Evolutionary conservation across 92 coral and sea anemone species (phyloP), one percentile per base, ranked within the genome.

Genomic region (Bergia sp.): DNA sequence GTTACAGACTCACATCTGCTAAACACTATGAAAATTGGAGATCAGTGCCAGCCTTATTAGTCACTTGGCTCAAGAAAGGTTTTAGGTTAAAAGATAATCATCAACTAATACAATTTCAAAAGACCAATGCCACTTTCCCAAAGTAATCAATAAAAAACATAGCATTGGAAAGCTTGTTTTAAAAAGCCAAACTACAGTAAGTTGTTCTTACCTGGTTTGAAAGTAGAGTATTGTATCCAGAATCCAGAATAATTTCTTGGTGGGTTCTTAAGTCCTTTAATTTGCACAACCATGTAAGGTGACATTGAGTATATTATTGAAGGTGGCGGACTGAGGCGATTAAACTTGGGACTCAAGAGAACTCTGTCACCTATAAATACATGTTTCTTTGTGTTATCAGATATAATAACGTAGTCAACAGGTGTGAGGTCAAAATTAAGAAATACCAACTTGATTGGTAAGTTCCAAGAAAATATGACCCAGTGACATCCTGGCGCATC

Each of bases 241-340:
- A 84, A 47, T 21, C 87, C 87, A 23, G 87, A 67, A 11, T 84
- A 84, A 50, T 71, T 71, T 71, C 79, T 72, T 84, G 87, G 15
- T 36, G 79, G 78, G 42, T 84, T 47, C n/a, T 45, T 44, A 29
- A 29, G 50, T 3, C 45, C 64, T 40, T 7, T 61, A 5, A 84
- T 0, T 1, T 84, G 13, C 44, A 84, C 66, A 71, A 20, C 13
- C 15, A 84, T 1, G 2, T 47, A 72, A 7, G 0, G 12, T 44
- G 87, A 71, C 87, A 84, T 72, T 36, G 87, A 84, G 20, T 84
- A 84, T 37, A 84, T 84, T 29, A 84, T 79, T 13, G 79, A 2
- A 16, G 87, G 87, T 47, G 87, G 87, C 16, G 77, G 65, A 45
- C 36, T 71, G 11, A 37, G 61, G 23, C 47, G 79, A 71, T 49